Evolutionary conservation across 2,113 vertebrate species (phyloP).

Genomic region (Sturnus vulgaris): DNA sequence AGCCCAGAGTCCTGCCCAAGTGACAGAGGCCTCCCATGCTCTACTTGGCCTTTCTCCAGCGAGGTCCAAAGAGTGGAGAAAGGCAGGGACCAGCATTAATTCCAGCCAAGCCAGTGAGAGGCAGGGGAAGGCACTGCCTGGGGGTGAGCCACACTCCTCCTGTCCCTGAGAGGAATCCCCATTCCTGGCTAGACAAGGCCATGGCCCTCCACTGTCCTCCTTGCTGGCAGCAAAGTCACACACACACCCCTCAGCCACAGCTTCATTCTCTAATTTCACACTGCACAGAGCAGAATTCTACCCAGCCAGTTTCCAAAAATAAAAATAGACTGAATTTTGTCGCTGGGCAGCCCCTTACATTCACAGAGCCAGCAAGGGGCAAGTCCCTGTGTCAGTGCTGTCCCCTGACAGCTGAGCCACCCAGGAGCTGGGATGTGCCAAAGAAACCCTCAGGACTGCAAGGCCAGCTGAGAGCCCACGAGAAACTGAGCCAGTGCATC

Average conservation of each 20-base stretch:
- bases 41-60: background rate
- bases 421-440: background rate
- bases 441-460: background rate
- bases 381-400: background rate
- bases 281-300: background rate
- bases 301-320: background rate
- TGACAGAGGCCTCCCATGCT: background rate
- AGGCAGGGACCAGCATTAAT: background rate
- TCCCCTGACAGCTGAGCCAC: background rate
- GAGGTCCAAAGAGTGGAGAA: background rate
- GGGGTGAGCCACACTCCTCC: background rate
- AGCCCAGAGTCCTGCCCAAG: background rate
- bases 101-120: fast-evolving
- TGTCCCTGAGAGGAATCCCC: background rate
- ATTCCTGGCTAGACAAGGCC: background rate
- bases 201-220: background rate
- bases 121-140: background rate
- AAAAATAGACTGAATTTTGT: background rate
- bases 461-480: background rate
- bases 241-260: background rate
- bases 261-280: background rate
- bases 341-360: background rate
- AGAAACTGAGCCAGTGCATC: background rate
- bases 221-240: background rate
- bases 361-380: background rate